Conservation (phyloP, 2,797 vertebrate species). For the Microctenopoma steveboyesi region DNA sequence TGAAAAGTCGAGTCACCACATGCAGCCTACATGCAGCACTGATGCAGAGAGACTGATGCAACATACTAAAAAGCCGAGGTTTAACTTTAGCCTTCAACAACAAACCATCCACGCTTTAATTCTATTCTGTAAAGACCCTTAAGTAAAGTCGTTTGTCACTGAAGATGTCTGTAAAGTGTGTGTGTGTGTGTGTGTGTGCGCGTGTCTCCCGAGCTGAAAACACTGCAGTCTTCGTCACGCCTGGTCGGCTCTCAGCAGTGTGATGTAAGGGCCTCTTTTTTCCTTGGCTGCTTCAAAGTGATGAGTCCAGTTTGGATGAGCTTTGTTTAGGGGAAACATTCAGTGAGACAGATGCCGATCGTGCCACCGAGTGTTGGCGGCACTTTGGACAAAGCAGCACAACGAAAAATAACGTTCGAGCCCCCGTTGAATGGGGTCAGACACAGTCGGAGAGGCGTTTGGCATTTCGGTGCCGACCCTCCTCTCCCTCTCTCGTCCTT, state of each 20-base stretch:
- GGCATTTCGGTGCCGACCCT: background rate
- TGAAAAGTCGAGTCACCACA: too few relatives aligned
- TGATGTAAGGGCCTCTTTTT: slow-evolving; percentile 62
- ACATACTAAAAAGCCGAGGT: background rate
- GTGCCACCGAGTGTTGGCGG: background rate
- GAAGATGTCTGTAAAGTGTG: slow-evolving; percentile 15
- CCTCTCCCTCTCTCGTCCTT: background rate
- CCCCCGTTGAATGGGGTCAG: slow-evolving; percentile 47
- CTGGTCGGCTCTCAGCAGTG: slow-evolving; percentile 54
- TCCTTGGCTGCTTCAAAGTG: slow-evolving; percentile 47
- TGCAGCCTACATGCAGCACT: background rate
- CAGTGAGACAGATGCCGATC: slow-evolving; percentile 38
- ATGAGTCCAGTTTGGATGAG: slow-evolving; percentile 30
- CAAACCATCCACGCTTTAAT: slow-evolving; percentile 1
- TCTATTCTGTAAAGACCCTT: background rate
- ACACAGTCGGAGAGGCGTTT: slow-evolving; percentile 12
- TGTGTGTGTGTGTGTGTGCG: slow-evolving; percentile 12
- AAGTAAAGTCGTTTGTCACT: slow-evolving; percentile 15
- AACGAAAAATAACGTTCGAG: slow-evolving; percentile 24
- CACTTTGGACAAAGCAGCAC: slow-evolving; percentile 23
- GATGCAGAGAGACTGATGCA: slow-evolving; percentile 10
- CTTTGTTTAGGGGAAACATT: slow-evolving; percentile 41
- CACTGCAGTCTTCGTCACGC: slow-evolving; percentile 73
- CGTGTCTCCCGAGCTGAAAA: slow-evolving; percentile 55
- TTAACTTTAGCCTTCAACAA: slow-evolving; percentile 43